These are phyloP conservation scores for Tauraco hartlaubi DNA, from an alignment of 2,797 vertebrate genomes.

Conservation along the genomic window DNA sequence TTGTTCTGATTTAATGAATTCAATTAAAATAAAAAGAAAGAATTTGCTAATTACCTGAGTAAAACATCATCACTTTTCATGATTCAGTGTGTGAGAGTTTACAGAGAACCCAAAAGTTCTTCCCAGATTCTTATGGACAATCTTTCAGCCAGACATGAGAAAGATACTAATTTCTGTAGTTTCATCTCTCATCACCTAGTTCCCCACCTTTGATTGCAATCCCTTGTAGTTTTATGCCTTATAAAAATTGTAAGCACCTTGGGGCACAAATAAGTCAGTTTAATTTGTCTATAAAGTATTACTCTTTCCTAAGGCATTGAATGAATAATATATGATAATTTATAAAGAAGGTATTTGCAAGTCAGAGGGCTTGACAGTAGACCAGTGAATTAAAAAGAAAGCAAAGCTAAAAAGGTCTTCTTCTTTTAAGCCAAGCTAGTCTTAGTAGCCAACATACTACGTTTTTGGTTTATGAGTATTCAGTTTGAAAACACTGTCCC, in stretches of 20 bases:
- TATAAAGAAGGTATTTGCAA: neutral
- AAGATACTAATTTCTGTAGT: neutral
- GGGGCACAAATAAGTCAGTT: neutral
- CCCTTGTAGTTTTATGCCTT: neutral
- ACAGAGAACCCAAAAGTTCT: neutral
- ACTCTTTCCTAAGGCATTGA: neutral
- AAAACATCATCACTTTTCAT: neutral
- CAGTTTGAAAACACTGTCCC: neutral
- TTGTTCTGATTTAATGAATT: neutral
- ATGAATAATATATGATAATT: slow-evolving; percentile 10
- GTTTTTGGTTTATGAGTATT: neutral
- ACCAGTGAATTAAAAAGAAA: neutral
- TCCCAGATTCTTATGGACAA: neutral
- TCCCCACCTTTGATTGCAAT: neutral
- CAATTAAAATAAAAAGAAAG: neutral
- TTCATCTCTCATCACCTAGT: neutral
- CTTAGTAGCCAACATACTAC: neutral
- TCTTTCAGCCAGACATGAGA: neutral
- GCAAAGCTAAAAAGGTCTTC: neutral
- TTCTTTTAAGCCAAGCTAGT: neutral
- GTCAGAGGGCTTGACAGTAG: neutral
- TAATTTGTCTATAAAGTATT: slow-evolving; percentile 11
- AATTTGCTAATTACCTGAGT: neutral
- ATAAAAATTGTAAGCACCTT: slow-evolving; percentile 13
- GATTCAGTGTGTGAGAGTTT: neutral